Evolutionary conservation across 2,113 vertebrate species (phyloP), one percentile per base, ranked within the genome.

Genomic region (Indicator indicator): DNA sequence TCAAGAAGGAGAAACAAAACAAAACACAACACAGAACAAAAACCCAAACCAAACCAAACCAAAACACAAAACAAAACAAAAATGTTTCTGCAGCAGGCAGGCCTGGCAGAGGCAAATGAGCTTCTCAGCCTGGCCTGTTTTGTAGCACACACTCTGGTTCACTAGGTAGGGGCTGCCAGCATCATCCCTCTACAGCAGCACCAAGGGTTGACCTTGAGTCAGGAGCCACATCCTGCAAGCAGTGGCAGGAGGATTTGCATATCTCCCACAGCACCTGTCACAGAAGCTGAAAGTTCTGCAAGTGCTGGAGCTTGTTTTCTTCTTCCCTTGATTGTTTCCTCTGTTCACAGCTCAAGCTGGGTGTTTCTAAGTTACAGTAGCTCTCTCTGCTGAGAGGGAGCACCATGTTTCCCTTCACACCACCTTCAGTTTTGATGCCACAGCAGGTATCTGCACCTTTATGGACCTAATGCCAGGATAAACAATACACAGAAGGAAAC

Each of bases 141-240:
- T 36, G 44, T 11, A 78, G n/a, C 36, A 52, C 48, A 30, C 24
- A 3, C 40, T 72, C 54, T 59, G 36, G 32, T 75, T 13, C 4
- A 1, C 62, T 50, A 7, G 0, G 0, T 0, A 63, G 48, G 14
- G 33, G 52, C n/a, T 88, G 63, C 12, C 67, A 79, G 9, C 50
- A 83, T 48, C 63, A 58, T 9, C 26, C 20, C 15, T 62, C 50
- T 44, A 20, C 19, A 69, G 59, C 71, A 89, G 44, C 6, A 60
- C 48, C 73, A 60, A 55, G 58, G 33, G 17, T 7, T 52, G 62
- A 81, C 64, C 42, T 19, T 11, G 65, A 95, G 76, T n/a, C 55
- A 83, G 26, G 40, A 70, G 65, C 62, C 30, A 3, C 30, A 38
- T 54, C 33, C 58, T 23, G 11, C 42, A n/a, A 55, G 62, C 77